Base-by-base conservation (phyloP, 2,797 vertebrate genomes). In the Sarcophilus harrisii region DNA sequence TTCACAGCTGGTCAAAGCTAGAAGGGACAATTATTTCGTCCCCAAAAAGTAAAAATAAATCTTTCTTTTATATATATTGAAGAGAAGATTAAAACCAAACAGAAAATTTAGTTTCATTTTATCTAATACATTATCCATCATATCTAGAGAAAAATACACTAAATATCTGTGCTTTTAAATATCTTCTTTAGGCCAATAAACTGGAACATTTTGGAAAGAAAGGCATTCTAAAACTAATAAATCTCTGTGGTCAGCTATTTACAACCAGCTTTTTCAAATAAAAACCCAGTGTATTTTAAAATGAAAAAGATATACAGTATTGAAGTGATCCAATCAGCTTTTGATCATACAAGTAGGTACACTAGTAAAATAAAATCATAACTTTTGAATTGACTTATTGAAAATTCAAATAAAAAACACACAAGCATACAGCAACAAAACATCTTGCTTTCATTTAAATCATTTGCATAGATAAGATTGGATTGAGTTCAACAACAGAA, bases 71-170 rank as follows among this genome's bases (percentile, higher is more conserved):
- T 90, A 90, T 5, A 58, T 29, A 57, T 8, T 95, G 55, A 45
- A 52, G 1, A 93, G 73, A 28, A 45, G 29, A 91, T 94, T 90
- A 90, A 90, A 95, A 57, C 21, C 30, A 59, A 52, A 96, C 91
- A 91, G 5, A 29, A 58, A 28, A 16, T 93, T 90, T 54, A 27
- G 18, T 92, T 66, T 58, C 52, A 94, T 24, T 59, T 94, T 94
- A 55, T 29, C 14, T 90, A 94, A 57, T 0, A 55, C 27, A 11
- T 55, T 90, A 27, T 91, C n/a, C 38, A 3, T 49, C 57, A 81
- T 55, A 13, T n/a, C 52, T 90, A 96, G 91, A 54, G 52, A 59
- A 94, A 49, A 38, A 66, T 90, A 16, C 49, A 60, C 12, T n/a
- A n/a, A n/a, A 55, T 89, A 55, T 55, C 0, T 59, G 24, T 91